Base-by-base conservation (phyloP, 2,797 vertebrate genomes). In the Poeciliopsis infans region DNA sequence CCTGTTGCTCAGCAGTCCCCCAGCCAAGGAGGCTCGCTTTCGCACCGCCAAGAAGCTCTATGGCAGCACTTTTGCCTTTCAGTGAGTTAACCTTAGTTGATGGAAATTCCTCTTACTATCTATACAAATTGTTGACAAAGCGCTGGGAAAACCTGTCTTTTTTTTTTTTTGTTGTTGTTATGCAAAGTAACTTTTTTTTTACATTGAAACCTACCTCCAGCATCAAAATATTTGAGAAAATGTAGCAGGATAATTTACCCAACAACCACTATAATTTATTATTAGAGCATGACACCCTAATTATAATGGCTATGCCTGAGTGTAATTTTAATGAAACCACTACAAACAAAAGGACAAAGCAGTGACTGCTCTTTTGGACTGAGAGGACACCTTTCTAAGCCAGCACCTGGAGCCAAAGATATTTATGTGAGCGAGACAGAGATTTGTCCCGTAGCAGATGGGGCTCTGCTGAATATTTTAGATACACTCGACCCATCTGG, bases 21-120 rank as follows among this genome's bases (percentile, higher is more conserved):
- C 98, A 0, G 98, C 98, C 87, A 99, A 99, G 96, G 98, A 99
- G 89, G 98, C 98, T 68, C 97, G 98, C 80, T 99, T 99, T 93
- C 98, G 98, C 93, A 99, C 98, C 0, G 98, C 98, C 95, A 99
- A 99, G 96, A 99, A 99, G 81, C 97, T 99, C 76, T 99, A 99
- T 0, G 98, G 98, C 95, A 99, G 98, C 97, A 99, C 98, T 87
- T 99, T 99, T 1, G 98, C 98, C 94, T 99, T 99, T 94, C 98
- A 99, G 98, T 99, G 94, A 98, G 98, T 96, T 78, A 47, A 68
- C 59, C 75, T 72, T 77, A 75, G 57, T 70, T 28, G 11, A 70
- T 33, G 10, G 28, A 33, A 1, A 5, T 73, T 79, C 71, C 31
- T 46, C 23, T 47, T 74, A 8, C 72, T 5, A 36, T 46, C 57